These are phyloP conservation scores for Lophura nycthemera DNA, from an alignment of 2,113 vertebrate genomes.

Conservation along the genomic window DNA sequence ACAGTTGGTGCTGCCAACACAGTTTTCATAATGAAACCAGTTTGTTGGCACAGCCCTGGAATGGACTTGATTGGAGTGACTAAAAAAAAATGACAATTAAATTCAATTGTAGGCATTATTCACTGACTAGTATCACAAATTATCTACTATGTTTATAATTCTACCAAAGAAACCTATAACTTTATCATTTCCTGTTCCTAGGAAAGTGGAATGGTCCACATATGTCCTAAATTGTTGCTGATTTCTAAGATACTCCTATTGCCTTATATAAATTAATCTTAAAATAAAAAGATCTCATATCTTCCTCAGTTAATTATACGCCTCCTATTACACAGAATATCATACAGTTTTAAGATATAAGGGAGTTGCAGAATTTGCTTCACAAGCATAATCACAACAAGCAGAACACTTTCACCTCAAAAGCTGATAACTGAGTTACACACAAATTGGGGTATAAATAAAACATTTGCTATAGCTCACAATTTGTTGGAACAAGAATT, in stretches of 20 bases:
- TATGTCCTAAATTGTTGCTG: neutral
- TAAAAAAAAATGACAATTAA: neutral
- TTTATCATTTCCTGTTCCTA: neutral
- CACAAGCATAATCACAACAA: neutral
- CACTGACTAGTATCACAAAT: neutral
- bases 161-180: neutral
- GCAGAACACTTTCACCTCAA: neutral
- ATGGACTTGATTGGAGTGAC: neutral
- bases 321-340: neutral
- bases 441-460: neutral
- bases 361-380: neutral
- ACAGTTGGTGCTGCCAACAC: neutral
- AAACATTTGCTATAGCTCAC: neutral
- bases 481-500: neutral
- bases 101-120: neutral
- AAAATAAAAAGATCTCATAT: neutral
- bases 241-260: neutral
- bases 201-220: neutral
- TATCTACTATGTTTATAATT: neutral
- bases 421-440: neutral
- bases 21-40: neutral
- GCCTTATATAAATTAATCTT: neutral
- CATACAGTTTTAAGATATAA: neutral
- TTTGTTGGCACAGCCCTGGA: neutral
- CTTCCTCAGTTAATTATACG: neutral